Evolutionary conservation across 2,888 invertebrate species (phyloP).

Genomic region (Poecilobothrus nobilitatus): DNA sequence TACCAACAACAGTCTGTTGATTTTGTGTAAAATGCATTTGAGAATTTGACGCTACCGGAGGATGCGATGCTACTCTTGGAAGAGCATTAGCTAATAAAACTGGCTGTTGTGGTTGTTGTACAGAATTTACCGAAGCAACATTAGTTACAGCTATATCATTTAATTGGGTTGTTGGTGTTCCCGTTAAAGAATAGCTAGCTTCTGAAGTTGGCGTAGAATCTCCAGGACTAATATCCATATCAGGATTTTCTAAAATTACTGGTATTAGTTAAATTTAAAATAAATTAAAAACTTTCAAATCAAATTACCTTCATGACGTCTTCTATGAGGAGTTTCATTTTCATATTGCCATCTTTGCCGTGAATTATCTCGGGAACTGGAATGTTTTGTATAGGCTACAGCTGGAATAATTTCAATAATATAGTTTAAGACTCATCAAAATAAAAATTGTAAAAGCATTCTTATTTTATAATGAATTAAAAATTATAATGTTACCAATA

Average conservation of each 20-base stretch:
- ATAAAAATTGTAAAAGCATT: too few species aligned
- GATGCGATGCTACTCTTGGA: slow-evolving; percentile 47
- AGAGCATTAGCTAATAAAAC: slow-evolving; percentile 49
- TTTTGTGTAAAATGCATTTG: slow-evolving; percentile 34
- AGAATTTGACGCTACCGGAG: slow-evolving; percentile 30
- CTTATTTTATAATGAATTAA: too few species aligned
- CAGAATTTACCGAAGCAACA: slow-evolving; percentile 27
- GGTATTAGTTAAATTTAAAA: not conserved
- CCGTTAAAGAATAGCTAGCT: slow-evolving; percentile 53
- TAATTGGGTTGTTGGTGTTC: slow-evolving; percentile 38
- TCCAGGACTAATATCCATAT: slow-evolving; percentile 92
- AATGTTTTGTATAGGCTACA: slow-evolving; percentile 64
- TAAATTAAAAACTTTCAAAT: too few species aligned
- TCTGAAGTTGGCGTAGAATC: slow-evolving; percentile 82
- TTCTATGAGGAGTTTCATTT: slow-evolving; percentile 40
- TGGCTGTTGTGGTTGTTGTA: slow-evolving; percentile 27
- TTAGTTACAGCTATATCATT: slow-evolving; percentile 25
- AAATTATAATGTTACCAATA: too few species aligned
- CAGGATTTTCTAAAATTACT: slow-evolving; percentile 53
- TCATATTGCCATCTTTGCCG: slow-evolving; percentile 45
- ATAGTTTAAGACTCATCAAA: too few species aligned
- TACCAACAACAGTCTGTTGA: slow-evolving; percentile 26
- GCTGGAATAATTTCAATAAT: slow-evolving; percentile 14
- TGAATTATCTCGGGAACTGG: slow-evolving; percentile 55
- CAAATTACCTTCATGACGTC: slow-evolving; percentile 39